Evolutionary conservation across 2,888 invertebrate genomes (phyloP).

Genomic region (Drosophila robusta): DNA sequence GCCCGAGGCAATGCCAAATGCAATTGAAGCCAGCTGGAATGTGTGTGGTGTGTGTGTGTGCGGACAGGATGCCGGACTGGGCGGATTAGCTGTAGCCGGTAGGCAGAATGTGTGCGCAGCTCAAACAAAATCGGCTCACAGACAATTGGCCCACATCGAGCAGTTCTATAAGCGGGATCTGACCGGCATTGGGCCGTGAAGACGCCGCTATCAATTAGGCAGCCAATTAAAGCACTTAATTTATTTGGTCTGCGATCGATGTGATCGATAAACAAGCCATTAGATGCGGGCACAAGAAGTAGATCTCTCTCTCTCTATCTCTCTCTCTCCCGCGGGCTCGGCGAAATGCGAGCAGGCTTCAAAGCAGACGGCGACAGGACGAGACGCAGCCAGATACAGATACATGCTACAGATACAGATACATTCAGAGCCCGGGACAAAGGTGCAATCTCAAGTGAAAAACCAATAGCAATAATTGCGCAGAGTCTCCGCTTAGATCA

Average conservation of each 20-base stretch:
- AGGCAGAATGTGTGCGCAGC: slow-evolving; percentile 27
- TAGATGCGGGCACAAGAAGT: slow-evolving; percentile 41
- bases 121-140: slow-evolving; percentile 43
- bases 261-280: slow-evolving; percentile 67
- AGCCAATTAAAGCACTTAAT: slow-evolving; percentile 59
- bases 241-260: slow-evolving; percentile 66
- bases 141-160: slow-evolving; percentile 11
- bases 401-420: slow-evolving; percentile 6
- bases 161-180: slow-evolving; percentile 9
- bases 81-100: slow-evolving; percentile 55
- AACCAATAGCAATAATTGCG: slow-evolving; percentile 52
- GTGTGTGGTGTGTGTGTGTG: neutral
- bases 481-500: slow-evolving; percentile 35
- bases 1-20: slow-evolving; percentile 30
- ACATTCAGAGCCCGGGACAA: slow-evolving; percentile 16
- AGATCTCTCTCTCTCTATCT: neutral
- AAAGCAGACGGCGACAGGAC: slow-evolving; percentile 48
- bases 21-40: slow-evolving; percentile 43
- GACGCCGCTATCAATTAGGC: slow-evolving; percentile 68
- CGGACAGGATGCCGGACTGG: slow-evolving; percentile 40
- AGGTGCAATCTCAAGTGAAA: slow-evolving; percentile 62
- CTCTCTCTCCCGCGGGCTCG: neutral
- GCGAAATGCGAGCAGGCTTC: slow-evolving; percentile 55
- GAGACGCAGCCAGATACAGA: slow-evolving; percentile 4
- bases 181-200: slow-evolving; percentile 25